phyloP scores from a whole-genome alignment of 2,113 vertebrate genomes.

The Baryphthengus martii region DNA sequence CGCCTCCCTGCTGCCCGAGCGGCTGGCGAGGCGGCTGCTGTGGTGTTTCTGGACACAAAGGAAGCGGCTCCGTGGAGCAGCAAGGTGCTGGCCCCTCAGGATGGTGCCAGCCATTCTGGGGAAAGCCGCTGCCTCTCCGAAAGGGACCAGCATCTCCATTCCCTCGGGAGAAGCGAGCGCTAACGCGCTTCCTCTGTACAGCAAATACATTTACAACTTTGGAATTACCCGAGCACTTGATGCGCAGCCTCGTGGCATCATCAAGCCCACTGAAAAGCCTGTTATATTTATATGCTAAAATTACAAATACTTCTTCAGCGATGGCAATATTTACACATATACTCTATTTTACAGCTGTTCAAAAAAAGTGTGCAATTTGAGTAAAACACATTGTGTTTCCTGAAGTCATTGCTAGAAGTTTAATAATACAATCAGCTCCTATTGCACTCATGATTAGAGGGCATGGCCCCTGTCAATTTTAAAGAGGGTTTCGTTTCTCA shows the following conservation, averaged over 20 bases:
- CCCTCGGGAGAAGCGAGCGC: not conserved
- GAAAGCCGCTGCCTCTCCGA: not conserved
- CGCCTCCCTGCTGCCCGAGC: not conserved
- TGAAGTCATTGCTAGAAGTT: constrained; percentile 69
- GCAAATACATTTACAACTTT: constrained; percentile 59
- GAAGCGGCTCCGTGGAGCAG: not conserved
- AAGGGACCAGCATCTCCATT: not conserved
- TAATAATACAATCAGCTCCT: constrained; percentile 71
- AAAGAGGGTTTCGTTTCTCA: constrained; percentile 23
- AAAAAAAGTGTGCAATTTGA: constrained; percentile 73
- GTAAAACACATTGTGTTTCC: constrained; percentile 67
- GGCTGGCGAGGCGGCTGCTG: rapidly evolving
- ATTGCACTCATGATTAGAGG: constrained; percentile 76
- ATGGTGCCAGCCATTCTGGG: not conserved
- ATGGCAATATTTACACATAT: constrained; percentile 73
- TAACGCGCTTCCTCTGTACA: constrained; percentile 31
- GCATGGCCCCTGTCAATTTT: constrained; percentile 37
- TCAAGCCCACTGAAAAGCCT: constrained; percentile 1
- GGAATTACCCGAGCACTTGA: not conserved
- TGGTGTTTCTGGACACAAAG: not conserved
- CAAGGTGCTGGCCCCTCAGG: not conserved
- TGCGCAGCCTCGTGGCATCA: not conserved
- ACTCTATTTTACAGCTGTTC: constrained; percentile 68
- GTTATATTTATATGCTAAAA: constrained; percentile 52
- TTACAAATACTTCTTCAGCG: constrained; percentile 65